Evolutionary conservation across 2,113 vertebrate genomes (phyloP).

Genomic region (Bagarius yarrelli): DNA sequence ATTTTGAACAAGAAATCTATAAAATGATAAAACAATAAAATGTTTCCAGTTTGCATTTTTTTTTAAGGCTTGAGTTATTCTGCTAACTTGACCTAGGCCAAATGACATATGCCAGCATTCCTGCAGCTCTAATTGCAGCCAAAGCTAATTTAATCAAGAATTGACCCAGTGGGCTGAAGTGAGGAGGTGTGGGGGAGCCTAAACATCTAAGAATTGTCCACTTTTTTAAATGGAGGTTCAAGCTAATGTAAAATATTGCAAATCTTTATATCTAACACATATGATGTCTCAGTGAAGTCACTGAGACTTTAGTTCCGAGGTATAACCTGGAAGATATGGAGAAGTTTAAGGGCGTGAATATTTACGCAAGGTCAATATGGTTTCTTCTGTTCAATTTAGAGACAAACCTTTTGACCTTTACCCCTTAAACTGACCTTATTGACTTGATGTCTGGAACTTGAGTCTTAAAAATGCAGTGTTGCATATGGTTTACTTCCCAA

Average conservation of each 20-base stretch:
- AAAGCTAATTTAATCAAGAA: neutral
- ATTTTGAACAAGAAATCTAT: slow-evolving; percentile 2
- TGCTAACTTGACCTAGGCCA: neutral
- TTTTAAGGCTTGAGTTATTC: no score
- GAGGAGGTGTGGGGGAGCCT: no score
- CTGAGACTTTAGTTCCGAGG: neutral
- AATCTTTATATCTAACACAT: neutral
- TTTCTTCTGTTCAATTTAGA: slow-evolving; percentile 16
- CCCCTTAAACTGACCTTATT: slow-evolving; percentile 31
- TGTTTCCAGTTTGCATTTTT: no score
- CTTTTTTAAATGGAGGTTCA: neutral
- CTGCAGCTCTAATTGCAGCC: neutral
- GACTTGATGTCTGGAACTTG: slow-evolving; percentile 45
- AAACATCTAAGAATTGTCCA: neutral
- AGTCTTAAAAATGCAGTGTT: slow-evolving; percentile 40
- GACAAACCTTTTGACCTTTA: slow-evolving; percentile 43
- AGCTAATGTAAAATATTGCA: neutral
- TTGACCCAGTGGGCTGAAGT: neutral
- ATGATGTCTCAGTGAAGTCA: neutral
- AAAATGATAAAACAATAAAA: no score
- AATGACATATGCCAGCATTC: neutral
- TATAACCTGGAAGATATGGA: neutral
- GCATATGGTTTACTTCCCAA: slow-evolving; percentile 45
- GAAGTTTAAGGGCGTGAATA: neutral
- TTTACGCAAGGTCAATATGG: neutral